A percentile compares a stretch with the other conserved stretches of the same genome.
phyloP scores from a whole-genome alignment of 2,797 vertebrate species.

The Protonibea diacanthus region DNA sequence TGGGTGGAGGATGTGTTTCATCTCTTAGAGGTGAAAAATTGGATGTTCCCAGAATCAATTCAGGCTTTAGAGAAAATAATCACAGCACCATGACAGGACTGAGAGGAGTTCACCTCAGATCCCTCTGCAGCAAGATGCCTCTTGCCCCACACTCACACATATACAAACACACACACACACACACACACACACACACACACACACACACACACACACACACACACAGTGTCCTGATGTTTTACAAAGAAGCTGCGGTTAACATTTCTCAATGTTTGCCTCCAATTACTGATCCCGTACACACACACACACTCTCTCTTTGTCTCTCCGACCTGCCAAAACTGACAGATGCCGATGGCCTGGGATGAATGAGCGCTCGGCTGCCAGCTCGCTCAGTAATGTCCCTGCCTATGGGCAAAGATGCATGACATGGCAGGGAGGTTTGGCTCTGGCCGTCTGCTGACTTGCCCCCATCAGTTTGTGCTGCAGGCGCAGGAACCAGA shows the following conservation, averaged over 20 bases:
- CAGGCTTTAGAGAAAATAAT: background rate
- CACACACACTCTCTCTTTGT: slow-evolving; percentile 15
- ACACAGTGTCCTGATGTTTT: slow-evolving; percentile 20
- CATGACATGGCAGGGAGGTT: slow-evolving; percentile 62
- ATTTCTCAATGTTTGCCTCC: slow-evolving; percentile 43
- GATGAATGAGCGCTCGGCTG: slow-evolving; percentile 51
- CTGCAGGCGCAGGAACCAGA: slow-evolving; percentile 60
- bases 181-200: slow-evolving; percentile 31
- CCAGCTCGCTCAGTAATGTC: slow-evolving; percentile 55
- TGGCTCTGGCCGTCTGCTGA: slow-evolving; percentile 45
- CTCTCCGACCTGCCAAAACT: slow-evolving; percentile 44
- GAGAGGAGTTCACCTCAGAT: slow-evolving; percentile 57
- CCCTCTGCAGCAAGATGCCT: slow-evolving; percentile 52
- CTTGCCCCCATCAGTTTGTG: slow-evolving; percentile 53
- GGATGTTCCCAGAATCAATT: background rate
- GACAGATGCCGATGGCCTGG: slow-evolving; percentile 64
- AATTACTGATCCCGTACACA: slow-evolving; percentile 30
- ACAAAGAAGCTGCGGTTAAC: slow-evolving; percentile 33
- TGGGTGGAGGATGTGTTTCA: background rate
- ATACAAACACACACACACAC: slow-evolving; percentile 14
- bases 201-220: slow-evolving; percentile 44
- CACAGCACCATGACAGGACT: background rate
- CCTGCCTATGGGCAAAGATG: slow-evolving; percentile 62
- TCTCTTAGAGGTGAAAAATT: background rate
- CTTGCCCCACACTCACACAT: slow-evolving; percentile 35